A percentile compares a stretch with the other conserved stretches of the same genome.
Conservation (phyloP, 2,888 invertebrate genomes). For the Cataglyphis livida region DNA sequence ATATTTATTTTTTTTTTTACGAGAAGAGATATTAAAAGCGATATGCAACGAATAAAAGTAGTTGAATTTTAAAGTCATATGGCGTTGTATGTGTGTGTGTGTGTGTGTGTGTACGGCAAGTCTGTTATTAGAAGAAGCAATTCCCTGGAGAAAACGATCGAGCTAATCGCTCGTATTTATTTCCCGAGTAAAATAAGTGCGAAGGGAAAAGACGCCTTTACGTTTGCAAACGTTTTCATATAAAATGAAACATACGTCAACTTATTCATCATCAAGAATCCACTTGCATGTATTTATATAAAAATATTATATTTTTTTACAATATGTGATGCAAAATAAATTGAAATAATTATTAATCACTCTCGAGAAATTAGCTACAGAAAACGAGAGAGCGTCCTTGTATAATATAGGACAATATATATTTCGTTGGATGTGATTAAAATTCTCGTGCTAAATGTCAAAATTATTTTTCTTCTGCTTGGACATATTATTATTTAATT, state of each 20-base stretch:
- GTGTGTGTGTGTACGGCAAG: background rate
- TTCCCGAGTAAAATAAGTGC: slow-evolving; percentile 9
- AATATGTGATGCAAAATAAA: background rate
- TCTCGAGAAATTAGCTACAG: background rate
- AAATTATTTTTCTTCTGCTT: background rate
- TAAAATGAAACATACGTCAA: background rate
- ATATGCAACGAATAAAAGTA: slow-evolving; percentile 10
- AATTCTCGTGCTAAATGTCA: background rate
- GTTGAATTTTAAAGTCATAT: background rate
- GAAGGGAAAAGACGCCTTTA: background rate
- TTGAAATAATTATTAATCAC: background rate
- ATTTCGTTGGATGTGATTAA: background rate
- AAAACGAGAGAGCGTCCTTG: background rate
- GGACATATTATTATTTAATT: slow-evolving; percentile 21
- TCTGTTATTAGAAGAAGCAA: slow-evolving; percentile 38
- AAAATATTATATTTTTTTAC: background rate
- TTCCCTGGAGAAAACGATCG: slow-evolving; percentile 14
- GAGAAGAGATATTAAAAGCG: background rate
- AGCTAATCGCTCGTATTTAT: slow-evolving; percentile 34
- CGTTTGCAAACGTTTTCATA: background rate
- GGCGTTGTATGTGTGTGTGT: no score
- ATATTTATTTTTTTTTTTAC: background rate
- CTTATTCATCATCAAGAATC: slow-evolving; percentile 13
- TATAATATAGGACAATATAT: background rate
- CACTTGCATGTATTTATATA: background rate